Evolutionary conservation across 2,797 vertebrate genomes (phyloP), one percentile per base, ranked within the genome.

Genomic region (Enteromius argenteus): DNA sequence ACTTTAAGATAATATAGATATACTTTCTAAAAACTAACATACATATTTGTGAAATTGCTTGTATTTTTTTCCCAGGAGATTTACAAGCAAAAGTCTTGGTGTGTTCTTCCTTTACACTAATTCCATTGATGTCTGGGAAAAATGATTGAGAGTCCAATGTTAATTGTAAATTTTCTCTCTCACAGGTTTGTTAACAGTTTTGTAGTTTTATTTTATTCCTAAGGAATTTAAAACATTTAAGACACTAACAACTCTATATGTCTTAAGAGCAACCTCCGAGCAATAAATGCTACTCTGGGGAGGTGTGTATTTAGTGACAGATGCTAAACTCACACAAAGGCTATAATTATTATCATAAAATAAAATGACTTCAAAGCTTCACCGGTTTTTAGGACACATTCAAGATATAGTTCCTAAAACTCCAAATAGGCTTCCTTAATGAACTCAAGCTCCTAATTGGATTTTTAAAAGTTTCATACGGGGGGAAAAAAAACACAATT

Each of bases 351-450:
- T 76, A 83, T 83, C 60, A 83, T 58, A 83, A 58, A 77, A 83
- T 83, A 75, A 83, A 83, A 79, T 68, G 35, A 58, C 73, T 76
- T 76, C 81, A 82, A 82, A 82, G 69, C 80, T 82, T 82, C 44
- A 74, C 58, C 30, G 11, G 67, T 62, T 81, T 81, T 72, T 53
- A 60, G 35, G 58, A 82, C 69, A 37, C 71, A 82, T 51, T 74
- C 32, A 27, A 82, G 71, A 82, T 82, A 82, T 74, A 49, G 39
- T 82, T 74, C 68, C 64, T 49, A 58, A 77, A 76, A 77, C 19
- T 77, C 62, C 49, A 67, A 76, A 83, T 83, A 53, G 58, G 11
- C 58, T 75, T 67, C 49, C 60, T 76, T 83, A 75, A 76, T 83
- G 58, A 75, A 76, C 81, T 66, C 10, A 51, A 74, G 44, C 62